Base-by-base conservation (phyloP, 2,113 vertebrate species). In the Chloropsis hardwickii region DNA sequence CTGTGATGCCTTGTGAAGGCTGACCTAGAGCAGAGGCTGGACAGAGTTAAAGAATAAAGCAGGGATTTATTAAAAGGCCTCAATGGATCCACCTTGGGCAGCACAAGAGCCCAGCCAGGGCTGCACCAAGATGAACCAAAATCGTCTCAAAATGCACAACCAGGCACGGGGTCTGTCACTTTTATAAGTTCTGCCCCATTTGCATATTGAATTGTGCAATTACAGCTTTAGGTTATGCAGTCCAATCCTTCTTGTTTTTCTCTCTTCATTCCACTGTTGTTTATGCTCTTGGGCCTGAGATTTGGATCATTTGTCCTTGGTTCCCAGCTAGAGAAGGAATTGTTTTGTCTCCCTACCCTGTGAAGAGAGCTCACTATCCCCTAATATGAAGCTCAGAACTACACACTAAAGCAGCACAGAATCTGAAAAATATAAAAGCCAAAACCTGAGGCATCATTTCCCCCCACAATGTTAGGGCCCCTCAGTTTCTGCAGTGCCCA, bases 151-250 rank as follows among this genome's bases (percentile, higher is more conserved):
- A 58, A 37, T 37, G n/a, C 10, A 37, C 5, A 8, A 2, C 7
- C 2, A 5, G 23, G 25, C 23, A 58, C 0, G 1, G 2, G n/a
- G 10, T 37, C 57, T 58, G 23, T 37, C n/a, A 25, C 57, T 58
- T 58, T 25, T 58, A 16, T 17, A 25, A 58, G 15, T 58, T 58
- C 15, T 58, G 57, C 1, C 25, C 23, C 23, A 25, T 58, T 58
- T 37, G 23, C 57, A 37, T 25, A 12, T 25, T 37, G n/a, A 10
- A 37, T 58, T 37, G 14, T 58, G 10, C 15, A 37, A 4, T 58
- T 58, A 12, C 2, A 25, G n/a, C 57, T 58, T 12, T 8, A 37
- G 10, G 0, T 3, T 0, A 25, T 58, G 23, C 5, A 58, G 7
- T 12, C n/a, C n/a, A 23, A 58, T 58, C 15, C n/a, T 17, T 5